Evolutionary conservation across 2,888 invertebrate species (phyloP), one percentile per base, ranked within the genome.

Genomic region (Pandemis heparana): DNA sequence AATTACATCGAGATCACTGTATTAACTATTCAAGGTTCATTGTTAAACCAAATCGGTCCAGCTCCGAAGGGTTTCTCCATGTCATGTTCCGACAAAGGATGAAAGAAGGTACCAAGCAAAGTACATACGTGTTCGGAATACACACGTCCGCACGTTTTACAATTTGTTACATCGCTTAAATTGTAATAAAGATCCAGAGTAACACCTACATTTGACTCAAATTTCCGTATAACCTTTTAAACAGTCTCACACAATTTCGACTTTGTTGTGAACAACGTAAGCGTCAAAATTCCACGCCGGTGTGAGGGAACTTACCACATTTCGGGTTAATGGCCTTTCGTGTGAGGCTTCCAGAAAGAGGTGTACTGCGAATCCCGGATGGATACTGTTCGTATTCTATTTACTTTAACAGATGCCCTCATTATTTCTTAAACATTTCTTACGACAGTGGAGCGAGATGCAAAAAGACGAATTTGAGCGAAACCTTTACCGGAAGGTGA

Each of bases 161-260:
- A 92, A 92, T 92, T 92, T 92, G 92, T 92, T 89, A 90, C 90
- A 91, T 89, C 88, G 87, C 91, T 92, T 92, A 92, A 91, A 92
- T 92, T 92, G 91, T 92, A 92, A 92, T 92, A 91, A 92, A 92
- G 88, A 89, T 90, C 85, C 87, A 80, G 83, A 87, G 90, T 89
- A 91, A 91, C 89, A 89, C 87, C 89, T 88, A 87, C 85, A 80
- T 82, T 81, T 77, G 70, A 72, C 77, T 81, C 73, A 77, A 82
- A 81, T 76, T 77, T 79, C 71, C 70, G 74, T 80, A 77, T 80
- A 88, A 82, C 80, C 78, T 77, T 74, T 63, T 8, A 18, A 53
- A 7, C 12, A 10, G n/a, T 0, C 4, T 72, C 80, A 74, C 39
- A 32, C 9, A 82, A 81, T 75, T 75, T 70, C 43, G 74, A 81